Base-by-base conservation (phyloP, 2,113 vertebrate genomes). In the Rhinoderma darwinii region DNA sequence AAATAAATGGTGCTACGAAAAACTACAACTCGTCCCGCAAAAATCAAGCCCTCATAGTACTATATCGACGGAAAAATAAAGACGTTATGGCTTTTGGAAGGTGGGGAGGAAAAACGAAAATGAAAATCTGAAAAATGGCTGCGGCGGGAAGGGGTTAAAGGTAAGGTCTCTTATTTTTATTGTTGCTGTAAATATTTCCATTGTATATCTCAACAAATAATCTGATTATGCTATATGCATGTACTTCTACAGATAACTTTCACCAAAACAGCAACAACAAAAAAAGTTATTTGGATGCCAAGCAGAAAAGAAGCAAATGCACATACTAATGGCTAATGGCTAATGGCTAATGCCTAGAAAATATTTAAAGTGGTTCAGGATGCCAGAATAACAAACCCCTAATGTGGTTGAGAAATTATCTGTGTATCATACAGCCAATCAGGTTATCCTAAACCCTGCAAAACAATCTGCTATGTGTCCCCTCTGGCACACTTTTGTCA, bases 401-500 rank as follows among this genome's bases (percentile, higher is more conserved):
- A 59, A 44, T 22, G 27, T 15, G n/a, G 84, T 41, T 41, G 51
- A 84, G 35, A 37, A 47, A 47, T 63, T 7, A 44, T 59, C 50
- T n/a, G 11, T 54, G 70, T 85, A 85, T 77, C 56, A n/a, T 77
- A 66, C 27, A 47, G 73, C 84, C 56, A 85, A 66, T 85, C 77
- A 85, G 73, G 61, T 51, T 73, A 27, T 20, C 47, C 77, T 81
- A 86, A 73, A 82, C 35, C 68, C 27, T 73, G 35, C 47, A 81
- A 35, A 86, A 81, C 82, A 50, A 82, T 86, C 61, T 86, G 37
- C 37, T 54, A 25, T 81, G 66, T 86, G 85, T 86, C 77, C 77
- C 85, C 85, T 82, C 50, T 61, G 85, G 85, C 77, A 74, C 25
- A 56, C n/a, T 44, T 37, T 35, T 86, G 77, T 74, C 85, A 86